Evolutionary conservation across 2,888 invertebrate species (phyloP).

Genomic region (Trisateles emortualis): DNA sequence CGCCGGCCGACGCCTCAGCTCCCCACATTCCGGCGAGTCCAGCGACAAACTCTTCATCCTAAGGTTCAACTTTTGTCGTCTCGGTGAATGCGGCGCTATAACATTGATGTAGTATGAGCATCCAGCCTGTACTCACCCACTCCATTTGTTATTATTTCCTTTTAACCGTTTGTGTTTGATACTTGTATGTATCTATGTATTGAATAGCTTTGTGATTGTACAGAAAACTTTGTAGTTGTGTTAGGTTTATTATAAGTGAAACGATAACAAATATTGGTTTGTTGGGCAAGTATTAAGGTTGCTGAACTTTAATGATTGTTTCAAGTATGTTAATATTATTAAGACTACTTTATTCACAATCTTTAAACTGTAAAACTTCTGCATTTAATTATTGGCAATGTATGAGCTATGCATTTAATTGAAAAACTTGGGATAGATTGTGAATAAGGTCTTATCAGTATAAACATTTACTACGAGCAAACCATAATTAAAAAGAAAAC

Average conservation of each 20-base stretch:
- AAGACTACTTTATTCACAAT: slow-evolving; percentile 34
- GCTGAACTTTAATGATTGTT: slow-evolving; percentile 27
- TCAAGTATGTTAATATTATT: slow-evolving; percentile 22
- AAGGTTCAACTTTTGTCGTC: slow-evolving; percentile 97
- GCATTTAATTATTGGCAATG: slow-evolving; percentile 1
- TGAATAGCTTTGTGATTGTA: slow-evolving; percentile 20
- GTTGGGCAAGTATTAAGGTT: slow-evolving; percentile 38
- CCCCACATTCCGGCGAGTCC: slow-evolving; percentile 98
- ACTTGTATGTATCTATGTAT: slow-evolving; percentile 17
- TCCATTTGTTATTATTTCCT: slow-evolving; percentile 43
- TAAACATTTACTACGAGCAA: slow-evolving; percentile 57
- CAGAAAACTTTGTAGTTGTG: slow-evolving; percentile 13
- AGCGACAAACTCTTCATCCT: slow-evolving; percentile 99
- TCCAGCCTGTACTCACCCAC: slow-evolving; percentile 54
- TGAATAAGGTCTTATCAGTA: slow-evolving; percentile 27
- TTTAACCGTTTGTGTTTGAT: slow-evolving; percentile 17
- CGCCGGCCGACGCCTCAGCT: slow-evolving; percentile 90
- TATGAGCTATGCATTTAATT: not conserved
- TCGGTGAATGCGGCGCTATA: slow-evolving; percentile 97
- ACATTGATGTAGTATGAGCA: slow-evolving; percentile 77
- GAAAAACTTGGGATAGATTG: slow-evolving; percentile 13
- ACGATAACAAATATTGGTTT: slow-evolving; percentile 40
- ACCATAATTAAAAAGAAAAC: slow-evolving; percentile 52
- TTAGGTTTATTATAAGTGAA: slow-evolving; percentile 34
- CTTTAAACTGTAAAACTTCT: slow-evolving; percentile 14